phyloP scores from a whole-genome alignment of 2,888 invertebrate genomes.

The Chrysotoxum bicinctum region DNA sequence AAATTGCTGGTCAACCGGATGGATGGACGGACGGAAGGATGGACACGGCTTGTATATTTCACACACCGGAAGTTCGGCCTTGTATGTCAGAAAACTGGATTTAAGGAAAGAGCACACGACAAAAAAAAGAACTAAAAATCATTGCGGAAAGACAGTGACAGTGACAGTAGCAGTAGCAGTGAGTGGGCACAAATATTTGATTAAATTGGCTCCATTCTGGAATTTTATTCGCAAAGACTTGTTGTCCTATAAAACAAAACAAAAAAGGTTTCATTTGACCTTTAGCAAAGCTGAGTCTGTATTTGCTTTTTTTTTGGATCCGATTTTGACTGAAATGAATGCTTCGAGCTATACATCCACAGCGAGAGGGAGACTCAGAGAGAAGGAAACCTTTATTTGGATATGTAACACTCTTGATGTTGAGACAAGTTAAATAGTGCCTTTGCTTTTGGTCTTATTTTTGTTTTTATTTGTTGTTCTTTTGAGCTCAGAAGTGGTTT shows the following conservation, averaged over 20 bases:
- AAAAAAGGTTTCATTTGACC: slow-evolving; percentile 48
- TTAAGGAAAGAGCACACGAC: slow-evolving; percentile 16
- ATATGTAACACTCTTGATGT: slow-evolving; percentile 8
- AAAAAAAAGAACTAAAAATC: not conserved
- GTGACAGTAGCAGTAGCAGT: slow-evolving; percentile 12
- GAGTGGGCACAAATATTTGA: slow-evolving; percentile 54
- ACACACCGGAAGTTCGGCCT: slow-evolving; percentile 56
- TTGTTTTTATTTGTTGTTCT: slow-evolving; percentile 10
- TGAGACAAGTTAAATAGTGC: slow-evolving; percentile 12
- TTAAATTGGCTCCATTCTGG: slow-evolving; percentile 44
- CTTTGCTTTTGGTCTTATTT: not conserved
- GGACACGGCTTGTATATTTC: slow-evolving; percentile 30
- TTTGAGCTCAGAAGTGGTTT: slow-evolving; percentile 7
- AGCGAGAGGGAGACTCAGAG: not conserved
- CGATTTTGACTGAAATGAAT: slow-evolving; percentile 28
- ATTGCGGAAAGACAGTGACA: not conserved
- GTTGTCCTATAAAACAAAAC: not conserved
- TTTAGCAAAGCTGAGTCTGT: slow-evolving; percentile 18
- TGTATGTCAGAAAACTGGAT: slow-evolving; percentile 39
- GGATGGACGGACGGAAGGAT: slow-evolving; percentile 43
- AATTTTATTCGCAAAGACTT: slow-evolving; percentile 2
- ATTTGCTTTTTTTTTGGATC: slow-evolving; percentile 20
- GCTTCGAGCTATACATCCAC: slow-evolving; percentile 2
- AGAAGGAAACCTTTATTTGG: slow-evolving; percentile 32
- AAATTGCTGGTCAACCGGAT: slow-evolving; percentile 37